Base-by-base conservation (phyloP, 2,888 invertebrate genomes). In the Drosophila cognata region DNA sequence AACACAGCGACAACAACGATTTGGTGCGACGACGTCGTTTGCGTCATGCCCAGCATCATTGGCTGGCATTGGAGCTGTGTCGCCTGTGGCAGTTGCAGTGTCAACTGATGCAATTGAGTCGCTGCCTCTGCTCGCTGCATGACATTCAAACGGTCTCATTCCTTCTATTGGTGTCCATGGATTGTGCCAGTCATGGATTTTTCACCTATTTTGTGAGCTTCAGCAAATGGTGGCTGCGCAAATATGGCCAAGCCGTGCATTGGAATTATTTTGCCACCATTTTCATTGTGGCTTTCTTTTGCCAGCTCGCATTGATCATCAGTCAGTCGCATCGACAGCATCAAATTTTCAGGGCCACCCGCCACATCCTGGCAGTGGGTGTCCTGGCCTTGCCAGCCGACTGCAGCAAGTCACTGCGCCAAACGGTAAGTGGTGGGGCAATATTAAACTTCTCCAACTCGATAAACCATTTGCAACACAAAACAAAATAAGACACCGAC, bases 131-230 rank as follows among this genome's bases (percentile, higher is more conserved):
- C 38, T 57, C 65, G 0, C 77, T 91, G 21, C 85, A 79, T 58
- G 80, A 77, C 13, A 58, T 84, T 16, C 91, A 92, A 66, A 52
- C 89, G 33, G 33, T 91, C 0, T 79, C 79, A n/a, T 90, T 89
- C 28, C 48, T 92, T 13, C 10, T 68, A 0, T 89, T 83, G 41
- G 84, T 74, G 4, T 69, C 85, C 18, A 57, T 82, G 4, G 91
- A 91, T 69, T 85, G 79, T 28, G 66, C 84, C 4, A 68, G 84
- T 1, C 91, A 92, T 25, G 38, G 73, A 21, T 92, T 92, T 64
- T 69, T 92, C 52, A 53, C 72, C 4, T 92, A 92, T 71, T 92
- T 88, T 57, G 76, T 86, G n/a, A 53, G 52, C 13, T 74, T 63
- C 55, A 83, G 80, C 46, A 57, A 60, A 21, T 84, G 75, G 50